Evolutionary conservation across 92 coral and sea anemone species (phyloP), one percentile per base, ranked within the genome.

Genomic region (Muricea muricata): DNA sequence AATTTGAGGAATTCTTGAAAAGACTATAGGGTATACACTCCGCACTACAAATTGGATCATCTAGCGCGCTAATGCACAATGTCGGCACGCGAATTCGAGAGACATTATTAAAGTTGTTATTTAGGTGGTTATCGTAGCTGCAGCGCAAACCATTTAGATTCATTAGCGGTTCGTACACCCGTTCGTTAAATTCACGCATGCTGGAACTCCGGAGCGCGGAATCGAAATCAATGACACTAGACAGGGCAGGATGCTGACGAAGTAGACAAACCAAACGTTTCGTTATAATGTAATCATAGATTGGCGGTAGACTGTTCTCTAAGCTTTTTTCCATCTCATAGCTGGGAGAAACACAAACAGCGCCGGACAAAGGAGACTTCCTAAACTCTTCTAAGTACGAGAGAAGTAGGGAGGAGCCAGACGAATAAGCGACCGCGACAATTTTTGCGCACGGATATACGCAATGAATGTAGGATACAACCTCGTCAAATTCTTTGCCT

Each of bases 1-100:
- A 91, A 83, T 94, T 97, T n/a, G 97, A 89, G 6, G 98, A 93
- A 40, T 91, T 97, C 75, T 97, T 97, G 48, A 97, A 97, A 21
- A 97, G 94, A 75, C 98, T 97, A 72, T 91, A 97, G 0, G 99
- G 99, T 12, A 97, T 97, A 1, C 85, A 87, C 23, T 97, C 99
- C 48, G 94, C 87, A 3, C 90, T 92, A 42, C 94, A 93, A 25
- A 97, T 83, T 2, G 99, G 99, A 58, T 97, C 99, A 48, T 97
- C 99, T 6, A 97, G 89, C 15, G 99, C 97, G 72, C 91, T 93
- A 0, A 97, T 86, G 39, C 99, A 97, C 30, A 97, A 88, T 1
- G 94, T 97, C 10, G 99, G 99, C 3, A 97, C 82, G 12, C 92
- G 84, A 48, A 94, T 92, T 52, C 90, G 90, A 0, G 98, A 90